These are phyloP conservation scores for Sinocyclocheilus rhinocerous DNA, from an alignment of 2,113 vertebrate species.

Conservation along the genomic window DNA sequence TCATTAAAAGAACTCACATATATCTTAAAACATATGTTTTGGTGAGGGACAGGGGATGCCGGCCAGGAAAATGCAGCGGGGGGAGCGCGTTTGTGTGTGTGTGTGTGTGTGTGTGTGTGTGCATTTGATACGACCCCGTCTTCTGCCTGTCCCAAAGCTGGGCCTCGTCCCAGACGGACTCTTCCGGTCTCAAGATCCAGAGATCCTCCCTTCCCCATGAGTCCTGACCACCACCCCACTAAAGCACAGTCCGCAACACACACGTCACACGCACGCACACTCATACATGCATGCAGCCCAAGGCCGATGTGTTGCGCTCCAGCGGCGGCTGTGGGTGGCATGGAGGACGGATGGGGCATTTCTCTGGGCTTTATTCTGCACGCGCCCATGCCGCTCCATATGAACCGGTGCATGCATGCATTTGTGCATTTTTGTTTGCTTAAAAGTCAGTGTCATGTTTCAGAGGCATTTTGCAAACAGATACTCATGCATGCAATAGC, in stretches of 20 bases:
- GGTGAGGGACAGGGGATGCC: slow-evolving; percentile 63
- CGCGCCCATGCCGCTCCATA: neutral
- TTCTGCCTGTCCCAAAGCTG: slow-evolving; percentile 40
- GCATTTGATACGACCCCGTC: slow-evolving; percentile 44
- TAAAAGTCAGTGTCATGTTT: slow-evolving; percentile 49
- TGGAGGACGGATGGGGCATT: slow-evolving; percentile 4
- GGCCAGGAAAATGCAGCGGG: slow-evolving; percentile 76
- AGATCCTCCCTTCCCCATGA: slow-evolving; percentile 68
- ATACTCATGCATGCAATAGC: neutral
- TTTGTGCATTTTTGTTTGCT: slow-evolving; percentile 15
- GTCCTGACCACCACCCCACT: slow-evolving; percentile 69
- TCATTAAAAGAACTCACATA: slow-evolving; percentile 79
- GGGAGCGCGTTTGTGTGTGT: slow-evolving; percentile 63
- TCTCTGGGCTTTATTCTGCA: slow-evolving; percentile 17
- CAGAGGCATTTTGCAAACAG: neutral
- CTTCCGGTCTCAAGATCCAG: slow-evolving; percentile 63
- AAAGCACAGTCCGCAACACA: slow-evolving; percentile 46
- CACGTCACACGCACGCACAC: neutral
- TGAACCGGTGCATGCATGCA: slow-evolving; percentile 34
- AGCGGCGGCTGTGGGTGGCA: neutral
- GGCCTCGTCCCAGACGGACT: slow-evolving; percentile 38
- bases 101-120: slow-evolving; percentile 63
- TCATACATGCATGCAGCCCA: neutral
- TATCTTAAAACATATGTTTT: slow-evolving; percentile 80
- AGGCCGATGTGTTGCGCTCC: neutral